These are phyloP conservation scores for Naja naja DNA, from an alignment of 2,113 vertebrate species.

Conservation along the genomic window DNA sequence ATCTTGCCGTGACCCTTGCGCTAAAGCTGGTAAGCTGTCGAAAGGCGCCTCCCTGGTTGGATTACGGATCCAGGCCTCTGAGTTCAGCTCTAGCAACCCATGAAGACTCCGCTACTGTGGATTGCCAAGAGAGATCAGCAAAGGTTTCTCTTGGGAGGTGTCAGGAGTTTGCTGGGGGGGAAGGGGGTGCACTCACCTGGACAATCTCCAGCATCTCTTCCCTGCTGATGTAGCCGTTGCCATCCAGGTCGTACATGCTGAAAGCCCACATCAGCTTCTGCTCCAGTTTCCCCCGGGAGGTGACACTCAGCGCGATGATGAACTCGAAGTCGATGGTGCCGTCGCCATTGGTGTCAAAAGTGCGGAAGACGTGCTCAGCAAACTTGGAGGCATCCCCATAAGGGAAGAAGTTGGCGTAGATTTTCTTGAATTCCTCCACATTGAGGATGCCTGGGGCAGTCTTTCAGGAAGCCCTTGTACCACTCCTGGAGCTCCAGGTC, in stretches of 20 bases:
- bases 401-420: slow-evolving; percentile 99
- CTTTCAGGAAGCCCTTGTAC: slow-evolving; percentile 99
- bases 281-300: slow-evolving; percentile 94
- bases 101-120: not conserved
- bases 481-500: slow-evolving; percentile 98
- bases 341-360: slow-evolving; percentile 95
- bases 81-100: not conserved
- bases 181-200: slow-evolving; percentile 73
- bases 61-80: not conserved
- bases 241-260: slow-evolving; percentile 99
- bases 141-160: not conserved
- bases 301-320: slow-evolving; percentile 97
- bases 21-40: not conserved
- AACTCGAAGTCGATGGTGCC: slow-evolving; percentile 99
- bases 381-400: slow-evolving; percentile 98
- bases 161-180: not conserved
- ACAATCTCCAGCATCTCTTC: slow-evolving; percentile 99
- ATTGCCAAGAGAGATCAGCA: not conserved
- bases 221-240: slow-evolving; percentile 97
- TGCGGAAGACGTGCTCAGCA: slow-evolving; percentile 96
- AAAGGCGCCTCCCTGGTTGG: not conserved
- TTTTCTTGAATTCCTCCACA: slow-evolving; percentile 99
- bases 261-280: slow-evolving; percentile 99
- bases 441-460: slow-evolving; percentile 97
- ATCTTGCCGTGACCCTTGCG: not conserved